phyloP scores from a whole-genome alignment of 2,888 invertebrate species.

The Hydrotaea cyrtoneurina region DNA sequence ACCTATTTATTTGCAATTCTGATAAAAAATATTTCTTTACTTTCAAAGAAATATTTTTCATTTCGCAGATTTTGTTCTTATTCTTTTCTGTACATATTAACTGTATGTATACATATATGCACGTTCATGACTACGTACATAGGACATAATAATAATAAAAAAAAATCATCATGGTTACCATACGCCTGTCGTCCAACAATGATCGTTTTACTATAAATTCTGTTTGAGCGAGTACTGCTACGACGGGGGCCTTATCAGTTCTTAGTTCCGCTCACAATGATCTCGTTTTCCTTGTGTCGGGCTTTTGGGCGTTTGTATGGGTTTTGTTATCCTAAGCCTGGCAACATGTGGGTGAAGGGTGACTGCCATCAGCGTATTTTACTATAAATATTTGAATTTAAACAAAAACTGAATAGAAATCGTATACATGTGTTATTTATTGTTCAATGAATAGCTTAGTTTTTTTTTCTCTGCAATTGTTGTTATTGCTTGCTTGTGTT shows the following conservation, averaged over 20 bases:
- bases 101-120: background rate
- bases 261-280: slow-evolving; percentile 78
- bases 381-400: background rate
- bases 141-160: background rate
- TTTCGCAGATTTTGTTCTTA: background rate
- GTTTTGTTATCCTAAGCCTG: slow-evolving; percentile 74
- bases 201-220: background rate
- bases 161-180: slow-evolving; percentile 22
- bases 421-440: slow-evolving; percentile 1
- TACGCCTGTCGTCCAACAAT: background rate
- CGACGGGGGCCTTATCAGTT: slow-evolving; percentile 72
- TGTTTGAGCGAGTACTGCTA: background rate
- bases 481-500: slow-evolving; percentile 21
- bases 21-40: slow-evolving; percentile 64
- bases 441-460: slow-evolving; percentile 22
- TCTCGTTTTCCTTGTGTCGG: slow-evolving; percentile 69
- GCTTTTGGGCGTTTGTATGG: slow-evolving; percentile 33
- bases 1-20: slow-evolving; percentile 65
- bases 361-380: slow-evolving; percentile 67
- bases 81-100: background rate
- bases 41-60: slow-evolving; percentile 52
- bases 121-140: too few species aligned
- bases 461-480: background rate
- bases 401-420: slow-evolving; percentile 2
- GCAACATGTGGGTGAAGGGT: slow-evolving; percentile 78